Evolutionary conservation across 1,140 invertebrate genomes (phyloP).

Genomic region (Diachasma alloeum): DNA sequence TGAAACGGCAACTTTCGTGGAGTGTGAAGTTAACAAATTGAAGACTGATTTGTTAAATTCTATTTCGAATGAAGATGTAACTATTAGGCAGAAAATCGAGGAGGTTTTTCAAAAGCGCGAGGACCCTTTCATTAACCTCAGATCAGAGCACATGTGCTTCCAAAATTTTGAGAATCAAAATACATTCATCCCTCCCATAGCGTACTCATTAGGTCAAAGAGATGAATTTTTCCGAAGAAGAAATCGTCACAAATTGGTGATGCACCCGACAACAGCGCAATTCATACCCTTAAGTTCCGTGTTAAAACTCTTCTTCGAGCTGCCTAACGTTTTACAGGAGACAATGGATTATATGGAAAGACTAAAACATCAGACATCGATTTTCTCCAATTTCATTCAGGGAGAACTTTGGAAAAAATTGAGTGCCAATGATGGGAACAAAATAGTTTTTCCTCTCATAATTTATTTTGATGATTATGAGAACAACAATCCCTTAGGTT

Average conservation of each 20-base stretch:
- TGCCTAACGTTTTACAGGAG: not conserved
- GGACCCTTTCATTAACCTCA: not conserved
- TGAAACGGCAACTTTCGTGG: not conserved
- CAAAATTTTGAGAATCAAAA: not conserved
- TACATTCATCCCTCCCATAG: constrained; percentile 8
- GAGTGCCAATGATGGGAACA: not conserved
- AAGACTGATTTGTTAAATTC: not conserved
- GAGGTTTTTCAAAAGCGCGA: not conserved
- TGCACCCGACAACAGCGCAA: not conserved
- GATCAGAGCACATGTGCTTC: constrained; percentile 9
- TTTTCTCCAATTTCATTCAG: constrained; percentile 27
- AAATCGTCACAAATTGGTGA: not conserved
- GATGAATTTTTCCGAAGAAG: not conserved
- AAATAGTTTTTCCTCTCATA: constrained; percentile 24
- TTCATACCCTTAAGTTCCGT: constrained; percentile 10
- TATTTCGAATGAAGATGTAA: not conserved
- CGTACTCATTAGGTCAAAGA: constrained; percentile 11
- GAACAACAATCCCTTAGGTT: constrained; percentile 15
- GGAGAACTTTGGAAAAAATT: constrained; percentile 17
- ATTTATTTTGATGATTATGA: constrained; percentile 24
- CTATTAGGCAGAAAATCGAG: constrained; percentile 9
- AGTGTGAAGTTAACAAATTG: too few relatives aligned
- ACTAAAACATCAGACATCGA: constrained; percentile 12
- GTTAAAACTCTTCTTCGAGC: constrained; percentile 11
- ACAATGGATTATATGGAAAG: not conserved